Base-by-base conservation (phyloP, 2,888 invertebrate genomes). In the Rhorus exstirpatorius region DNA sequence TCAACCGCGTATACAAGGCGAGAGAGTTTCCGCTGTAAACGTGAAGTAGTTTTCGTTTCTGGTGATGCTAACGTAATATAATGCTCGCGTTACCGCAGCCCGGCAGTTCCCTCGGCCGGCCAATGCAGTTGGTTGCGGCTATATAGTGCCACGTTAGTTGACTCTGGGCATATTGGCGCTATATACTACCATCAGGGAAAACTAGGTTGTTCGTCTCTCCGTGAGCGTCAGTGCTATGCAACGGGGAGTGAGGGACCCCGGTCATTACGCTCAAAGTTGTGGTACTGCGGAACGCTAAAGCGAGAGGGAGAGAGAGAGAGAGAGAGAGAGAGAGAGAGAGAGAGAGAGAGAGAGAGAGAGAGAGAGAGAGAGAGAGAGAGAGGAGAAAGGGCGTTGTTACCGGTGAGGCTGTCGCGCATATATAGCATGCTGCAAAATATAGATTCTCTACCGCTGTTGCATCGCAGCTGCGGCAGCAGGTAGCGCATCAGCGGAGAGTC, bases 221-320 rank as follows among this genome's bases (percentile, higher is more conserved):
- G 53, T 41, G 44, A 41, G 53, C 71, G 53, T 61, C 67, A 24
- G 83, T 68, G 26, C 21, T 24, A 44, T 51, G 51, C 24, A 38
- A 41, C 21, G 76, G 58, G 70, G 70, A 71, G 70, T 75, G 83
- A 77, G 83, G 70, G 63, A 79, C 83, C 60, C 55, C 77, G 77
- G 79, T 68, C 81, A 83, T 81, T 81, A 81, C 61, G 78, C 74
- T 63, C 78, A 26, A 35, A 77, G 78, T 74, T 70, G 61, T 61
- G 55, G 53, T 38, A 55, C 53, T 68, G 55, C n/a, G 7, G 70
- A 7, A 14, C 74, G 61, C 46, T 41, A 58, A 75, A 74, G 81
- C 60, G 67, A 75, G 58, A 38, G 17, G 14, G 21, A 31, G 51
- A 67, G 7, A 51, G n/a, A 8, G 31, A 63, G 44, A 46, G 72